Conservation (phyloP, 2,888 invertebrate species). For the Perdita meconis region DNA sequence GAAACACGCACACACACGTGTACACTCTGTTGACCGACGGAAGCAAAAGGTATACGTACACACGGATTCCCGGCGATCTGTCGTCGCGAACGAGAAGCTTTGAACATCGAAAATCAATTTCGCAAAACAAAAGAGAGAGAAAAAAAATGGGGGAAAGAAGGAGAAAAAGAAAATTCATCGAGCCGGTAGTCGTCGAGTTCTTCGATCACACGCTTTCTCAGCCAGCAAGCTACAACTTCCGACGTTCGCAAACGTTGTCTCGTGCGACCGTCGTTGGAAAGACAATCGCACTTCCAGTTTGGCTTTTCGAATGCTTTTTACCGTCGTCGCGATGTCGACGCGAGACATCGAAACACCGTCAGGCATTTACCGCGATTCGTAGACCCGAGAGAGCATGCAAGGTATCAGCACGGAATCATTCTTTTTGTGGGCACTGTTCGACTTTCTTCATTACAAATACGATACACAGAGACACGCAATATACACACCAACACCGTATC, state of each 20-base stretch:
- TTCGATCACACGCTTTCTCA: slow-evolving; percentile 23
- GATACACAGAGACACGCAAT: slow-evolving; percentile 4
- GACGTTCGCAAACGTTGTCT: slow-evolving; percentile 1
- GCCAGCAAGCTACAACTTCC: background rate
- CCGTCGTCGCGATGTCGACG: slow-evolving; percentile 37
- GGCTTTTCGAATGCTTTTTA: slow-evolving; percentile 33
- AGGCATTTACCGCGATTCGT: background rate
- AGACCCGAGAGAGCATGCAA: slow-evolving; percentile 2
- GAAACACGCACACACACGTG: slow-evolving; percentile 14
- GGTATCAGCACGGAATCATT: background rate
- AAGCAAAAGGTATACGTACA: background rate
- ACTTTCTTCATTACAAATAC: background rate
- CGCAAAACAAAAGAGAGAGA: background rate
- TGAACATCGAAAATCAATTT: background rate
- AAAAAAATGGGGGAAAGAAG: background rate
- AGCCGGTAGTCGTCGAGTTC: slow-evolving; percentile 10
- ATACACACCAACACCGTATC: background rate
- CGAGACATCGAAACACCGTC: slow-evolving; percentile 1
- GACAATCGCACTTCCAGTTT: slow-evolving; percentile 27
- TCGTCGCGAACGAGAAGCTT: background rate
- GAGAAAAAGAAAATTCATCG: background rate
- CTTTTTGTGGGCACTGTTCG: slow-evolving; percentile 4
- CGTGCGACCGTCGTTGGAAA: slow-evolving; percentile 5
- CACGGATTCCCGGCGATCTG: background rate
- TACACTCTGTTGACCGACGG: slow-evolving; percentile 20